Percentiles rank a stretch among this genome's conserved stretches.
phyloP scores from a whole-genome alignment of 2,113 vertebrate species.

The Actinemys pallida region DNA sequence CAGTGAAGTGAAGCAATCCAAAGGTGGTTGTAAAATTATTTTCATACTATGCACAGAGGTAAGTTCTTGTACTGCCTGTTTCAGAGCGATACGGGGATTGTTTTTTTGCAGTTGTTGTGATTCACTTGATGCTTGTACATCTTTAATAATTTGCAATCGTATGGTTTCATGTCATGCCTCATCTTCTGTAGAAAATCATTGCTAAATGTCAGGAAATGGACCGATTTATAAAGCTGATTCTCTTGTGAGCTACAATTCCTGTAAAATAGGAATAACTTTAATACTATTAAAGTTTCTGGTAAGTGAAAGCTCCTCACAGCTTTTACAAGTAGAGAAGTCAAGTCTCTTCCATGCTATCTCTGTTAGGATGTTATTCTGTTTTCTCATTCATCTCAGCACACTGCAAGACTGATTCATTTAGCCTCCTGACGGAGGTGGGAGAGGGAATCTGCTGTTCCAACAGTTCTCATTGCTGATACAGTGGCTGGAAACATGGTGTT shows the following conservation, averaged over 20 bases:
- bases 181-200: background rate
- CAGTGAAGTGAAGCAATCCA: constrained; percentile 16
- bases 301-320: background rate
- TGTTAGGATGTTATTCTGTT: background rate
- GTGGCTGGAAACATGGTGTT: background rate
- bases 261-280: background rate
- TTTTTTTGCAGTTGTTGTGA: constrained; percentile 18
- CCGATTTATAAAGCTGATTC: background rate
- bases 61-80: constrained; percentile 33
- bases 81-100: background rate
- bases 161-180: background rate
- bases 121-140: background rate
- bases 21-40: constrained; percentile 15
- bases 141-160: background rate
- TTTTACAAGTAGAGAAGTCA: background rate
- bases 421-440: accelerated
- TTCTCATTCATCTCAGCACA: background rate
- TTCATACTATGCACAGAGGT: constrained; percentile 31
- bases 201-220: background rate
- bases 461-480: accelerated
- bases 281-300: background rate
- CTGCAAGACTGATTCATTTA: background rate
- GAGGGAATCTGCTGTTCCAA: background rate
- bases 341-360: background rate
- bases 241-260: background rate